Base-by-base conservation (phyloP, 1,140 invertebrate species). In the Philopotamus ludificatus region DNA sequence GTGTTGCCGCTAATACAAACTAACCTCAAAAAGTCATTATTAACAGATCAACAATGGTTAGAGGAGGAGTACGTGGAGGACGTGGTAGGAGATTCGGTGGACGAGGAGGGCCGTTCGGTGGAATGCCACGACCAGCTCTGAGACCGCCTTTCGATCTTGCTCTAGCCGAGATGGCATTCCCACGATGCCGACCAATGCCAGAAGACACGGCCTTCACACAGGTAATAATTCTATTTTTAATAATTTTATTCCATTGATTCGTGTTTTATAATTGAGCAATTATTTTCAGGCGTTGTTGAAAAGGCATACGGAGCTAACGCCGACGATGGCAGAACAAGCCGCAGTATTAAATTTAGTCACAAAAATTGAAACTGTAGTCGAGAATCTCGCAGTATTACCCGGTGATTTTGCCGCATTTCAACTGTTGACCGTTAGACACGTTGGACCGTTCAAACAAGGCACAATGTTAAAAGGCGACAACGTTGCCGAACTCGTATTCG, bases 391-490 rank as follows among this genome's bases (percentile, higher is more conserved):
- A 50, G 89, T 98, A 0, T 90, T 94, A 10, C 95, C 96, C 0
- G 93, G 91, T 9, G 89, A 87, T 70, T 97, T 98, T 81, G 94
- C 96, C 76, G 93, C 94, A 67, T 97, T 95, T 80, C 93, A 97
- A 92, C 82, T 98, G 26, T 95, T 98, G 74, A 95, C 97, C 79
- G 93, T 97, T 0, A 83, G 95, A 10, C 93, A 96, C 81, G 95
- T 98, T 47, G 97, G 97, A 0, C 96, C 95, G 0, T 98, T 95
- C 73, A 99, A 99, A 76, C 98, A 99, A 77, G 96, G 95, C 0
- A 99, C 96, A 8, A 98, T 99, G 90, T 87, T 98, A 71, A 89
- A 92, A 3, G 94, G 94, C 1, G 91, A 95, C 73, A 97, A 96
- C 76, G 87, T 96, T 0, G 97, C 96, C 16, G 96, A 99, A 76